phyloP scores from a whole-genome alignment of 1,140 invertebrate species.

The Drosophila pandora region DNA sequence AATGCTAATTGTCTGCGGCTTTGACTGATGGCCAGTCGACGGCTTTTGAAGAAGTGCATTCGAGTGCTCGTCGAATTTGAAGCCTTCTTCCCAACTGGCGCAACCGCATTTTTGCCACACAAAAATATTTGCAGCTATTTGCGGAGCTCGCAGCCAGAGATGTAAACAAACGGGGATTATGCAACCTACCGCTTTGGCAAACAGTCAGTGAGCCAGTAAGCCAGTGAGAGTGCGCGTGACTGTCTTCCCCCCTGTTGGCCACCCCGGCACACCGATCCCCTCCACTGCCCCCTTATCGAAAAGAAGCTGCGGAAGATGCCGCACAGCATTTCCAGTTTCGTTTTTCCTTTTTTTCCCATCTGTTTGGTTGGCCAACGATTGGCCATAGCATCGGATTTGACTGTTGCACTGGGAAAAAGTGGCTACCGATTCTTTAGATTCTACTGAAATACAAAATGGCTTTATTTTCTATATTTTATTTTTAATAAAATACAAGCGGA shows the following conservation, averaged over 20 bases:
- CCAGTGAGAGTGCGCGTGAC: conserved; percentile 66
- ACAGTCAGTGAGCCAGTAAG: conserved; percentile 41
- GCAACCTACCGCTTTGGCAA: conserved; percentile 48
- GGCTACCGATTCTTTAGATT: not conserved
- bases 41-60: conserved; percentile 33
- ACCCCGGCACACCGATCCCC: conserved; percentile 4
- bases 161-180: conserved; percentile 62
- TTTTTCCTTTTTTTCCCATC: conserved; percentile 13
- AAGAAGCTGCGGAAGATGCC: conserved; percentile 55
- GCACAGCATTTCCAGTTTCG: conserved; percentile 44
- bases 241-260: conserved; percentile 16
- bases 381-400: conserved; percentile 16
- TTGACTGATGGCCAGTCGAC: conserved; percentile 61
- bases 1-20: conserved; percentile 64
- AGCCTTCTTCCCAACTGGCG: conserved; percentile 53
- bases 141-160: conserved; percentile 46
- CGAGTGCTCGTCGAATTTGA: conserved; percentile 33
- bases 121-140: conserved; percentile 55
- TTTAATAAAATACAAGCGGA: not conserved
- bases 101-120: conserved; percentile 60
- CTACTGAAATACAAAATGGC: not conserved
- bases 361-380: conserved; percentile 35
- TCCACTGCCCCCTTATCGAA: conserved; percentile 10
- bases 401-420: conserved; percentile 6
- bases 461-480: not conserved